phyloP scores from a whole-genome alignment of 2,113 vertebrate species.

The Pelvicachromis taeniatus region DNA sequence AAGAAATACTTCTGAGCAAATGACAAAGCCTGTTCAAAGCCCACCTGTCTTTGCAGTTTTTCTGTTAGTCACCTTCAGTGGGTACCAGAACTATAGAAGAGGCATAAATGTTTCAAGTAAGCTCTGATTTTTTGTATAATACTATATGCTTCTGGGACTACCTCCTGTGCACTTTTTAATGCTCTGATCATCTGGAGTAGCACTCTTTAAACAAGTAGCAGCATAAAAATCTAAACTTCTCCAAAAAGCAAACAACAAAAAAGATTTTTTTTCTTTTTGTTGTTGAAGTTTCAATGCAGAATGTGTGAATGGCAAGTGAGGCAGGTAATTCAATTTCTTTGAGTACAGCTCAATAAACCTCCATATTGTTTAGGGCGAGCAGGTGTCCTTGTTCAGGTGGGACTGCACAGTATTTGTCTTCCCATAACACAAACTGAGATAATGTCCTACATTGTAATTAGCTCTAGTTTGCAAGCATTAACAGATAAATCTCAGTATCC shows the following conservation, averaged over 20 bases:
- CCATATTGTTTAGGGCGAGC: accelerated
- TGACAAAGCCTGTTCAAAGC: not conserved
- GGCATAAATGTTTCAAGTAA: not conserved
- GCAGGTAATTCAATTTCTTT: not conserved
- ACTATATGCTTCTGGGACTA: not conserved
- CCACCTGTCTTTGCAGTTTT: not conserved
- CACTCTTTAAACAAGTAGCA: not conserved
- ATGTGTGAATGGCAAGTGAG: not conserved
- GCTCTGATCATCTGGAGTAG: not conserved
- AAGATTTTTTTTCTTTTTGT: accelerated
- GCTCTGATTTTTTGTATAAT: not conserved
- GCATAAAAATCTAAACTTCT: not conserved
- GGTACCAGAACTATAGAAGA: not conserved
- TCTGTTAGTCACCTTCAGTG: not conserved
- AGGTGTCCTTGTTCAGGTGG: not conserved
- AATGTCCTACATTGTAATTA: not conserved
- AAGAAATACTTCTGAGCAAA: too few relatives aligned
- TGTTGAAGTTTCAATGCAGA: not conserved
- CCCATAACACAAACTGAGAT: not conserved
- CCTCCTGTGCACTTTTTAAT: not conserved
- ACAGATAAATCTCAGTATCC: not conserved
- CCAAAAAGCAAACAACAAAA: not conserved
- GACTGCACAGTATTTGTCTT: not conserved
- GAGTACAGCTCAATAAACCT: not conserved
- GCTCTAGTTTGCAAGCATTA: not conserved